These are phyloP conservation scores for Ostrea denselamellosa DNA, from an alignment of 1,140 invertebrate genomes.

Conservation along the genomic window DNA sequence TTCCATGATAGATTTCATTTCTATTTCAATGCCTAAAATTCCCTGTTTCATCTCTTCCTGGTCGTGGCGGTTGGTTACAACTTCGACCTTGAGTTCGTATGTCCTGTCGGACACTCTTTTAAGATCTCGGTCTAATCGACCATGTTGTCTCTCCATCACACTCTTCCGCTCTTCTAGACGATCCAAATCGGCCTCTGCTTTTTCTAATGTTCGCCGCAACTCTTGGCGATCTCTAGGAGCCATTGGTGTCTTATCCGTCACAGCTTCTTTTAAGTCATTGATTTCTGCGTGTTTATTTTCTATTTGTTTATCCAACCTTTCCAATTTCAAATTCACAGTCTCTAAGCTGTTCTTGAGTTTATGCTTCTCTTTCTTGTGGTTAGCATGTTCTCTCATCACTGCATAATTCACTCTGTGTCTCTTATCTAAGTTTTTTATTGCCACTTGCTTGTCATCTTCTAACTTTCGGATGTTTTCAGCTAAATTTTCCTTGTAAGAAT, in stretches of 20 bases:
- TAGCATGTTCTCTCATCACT: constrained; percentile 57
- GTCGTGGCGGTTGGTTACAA: constrained; percentile 64
- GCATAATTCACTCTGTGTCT: constrained; percentile 49
- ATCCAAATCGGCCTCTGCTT: constrained; percentile 54
- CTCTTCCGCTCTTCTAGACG: constrained; percentile 56
- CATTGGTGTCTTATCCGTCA: constrained; percentile 56
- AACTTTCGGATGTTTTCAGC: constrained; percentile 61
- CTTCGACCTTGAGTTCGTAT: constrained; percentile 67
- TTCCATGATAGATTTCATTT: constrained; percentile 60
- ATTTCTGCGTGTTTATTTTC: constrained; percentile 58
- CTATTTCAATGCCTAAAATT: constrained; percentile 60
- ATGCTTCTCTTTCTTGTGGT: constrained; percentile 60
- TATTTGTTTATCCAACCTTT: constrained; percentile 60
- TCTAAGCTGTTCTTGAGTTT: constrained; percentile 64
- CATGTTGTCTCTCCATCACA: constrained; percentile 60
- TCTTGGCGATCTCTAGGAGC: constrained; percentile 62
- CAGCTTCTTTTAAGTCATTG: constrained; percentile 55
- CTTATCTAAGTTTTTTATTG: constrained; percentile 56
- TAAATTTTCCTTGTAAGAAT: constrained; percentile 64
- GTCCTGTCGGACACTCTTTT: constrained; percentile 64
- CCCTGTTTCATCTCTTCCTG: constrained; percentile 59
- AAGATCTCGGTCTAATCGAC: constrained; percentile 58
- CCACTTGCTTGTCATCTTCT: constrained; percentile 46
- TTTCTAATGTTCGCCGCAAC: constrained; percentile 54
- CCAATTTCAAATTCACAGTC: constrained; percentile 59